phyloP scores from a whole-genome alignment of 2,888 invertebrate species.

The Epirrhoe alternata region DNA sequence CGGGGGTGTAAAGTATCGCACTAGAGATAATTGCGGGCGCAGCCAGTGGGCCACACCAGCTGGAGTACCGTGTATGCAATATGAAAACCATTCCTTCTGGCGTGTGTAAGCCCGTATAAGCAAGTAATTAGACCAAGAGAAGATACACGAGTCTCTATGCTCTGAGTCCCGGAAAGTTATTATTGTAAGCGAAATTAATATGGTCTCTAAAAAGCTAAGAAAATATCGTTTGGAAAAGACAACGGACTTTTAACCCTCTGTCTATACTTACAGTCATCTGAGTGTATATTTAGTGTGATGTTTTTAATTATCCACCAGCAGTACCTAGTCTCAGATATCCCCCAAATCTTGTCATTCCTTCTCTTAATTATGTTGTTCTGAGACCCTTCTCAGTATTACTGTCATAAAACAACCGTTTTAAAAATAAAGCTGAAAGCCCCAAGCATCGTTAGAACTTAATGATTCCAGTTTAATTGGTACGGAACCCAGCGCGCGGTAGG shows the following conservation, averaged over 20 bases:
- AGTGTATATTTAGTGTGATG: too few relatives aligned
- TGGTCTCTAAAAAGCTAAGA: too few relatives aligned
- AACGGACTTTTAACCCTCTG: too few relatives aligned
- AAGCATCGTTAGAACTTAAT: slow-evolving; percentile 5
- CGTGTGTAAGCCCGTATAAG: too few relatives aligned
- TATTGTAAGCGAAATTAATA: too few relatives aligned
- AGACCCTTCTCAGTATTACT: background rate
- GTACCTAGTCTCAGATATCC: too few relatives aligned
- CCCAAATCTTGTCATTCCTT: background rate
- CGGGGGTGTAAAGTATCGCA: slow-evolving; percentile 30
- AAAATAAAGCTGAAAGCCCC: background rate
- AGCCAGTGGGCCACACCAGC: slow-evolving; percentile 18
- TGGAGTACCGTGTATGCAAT: slow-evolving; percentile 8
- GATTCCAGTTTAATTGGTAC: slow-evolving; percentile 1
- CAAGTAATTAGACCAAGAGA: too few relatives aligned
- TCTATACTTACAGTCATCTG: too few relatives aligned
- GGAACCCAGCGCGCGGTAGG: background rate
- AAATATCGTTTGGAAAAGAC: too few relatives aligned
- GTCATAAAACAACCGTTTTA: slow-evolving; percentile 1
- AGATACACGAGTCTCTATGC: too few relatives aligned
- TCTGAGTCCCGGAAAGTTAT: too few relatives aligned
- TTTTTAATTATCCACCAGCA: too few relatives aligned
- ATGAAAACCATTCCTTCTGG: background rate
- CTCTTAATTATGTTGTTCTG: background rate
- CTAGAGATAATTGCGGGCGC: slow-evolving; percentile 27